Evolutionary conservation across 2,888 invertebrate genomes (phyloP).

Genomic region (Ypsolopha sequella): DNA sequence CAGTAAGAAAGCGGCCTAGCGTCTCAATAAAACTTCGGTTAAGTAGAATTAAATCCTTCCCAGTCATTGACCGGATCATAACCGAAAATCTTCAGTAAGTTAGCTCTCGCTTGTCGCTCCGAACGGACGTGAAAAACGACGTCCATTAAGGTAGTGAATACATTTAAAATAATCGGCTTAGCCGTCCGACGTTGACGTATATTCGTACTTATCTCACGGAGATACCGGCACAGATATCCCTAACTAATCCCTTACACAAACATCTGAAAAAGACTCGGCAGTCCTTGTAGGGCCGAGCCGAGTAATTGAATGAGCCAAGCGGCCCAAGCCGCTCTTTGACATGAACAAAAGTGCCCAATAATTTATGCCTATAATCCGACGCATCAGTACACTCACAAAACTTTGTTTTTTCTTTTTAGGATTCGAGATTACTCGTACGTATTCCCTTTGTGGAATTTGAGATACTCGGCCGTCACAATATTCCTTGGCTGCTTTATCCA

Average conservation of each 20-base stretch:
- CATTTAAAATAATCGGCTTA: conserved; percentile 72
- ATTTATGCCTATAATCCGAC: conserved; percentile 70
- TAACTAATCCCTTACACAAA: conserved; percentile 67
- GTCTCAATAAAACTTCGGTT: conserved; percentile 51
- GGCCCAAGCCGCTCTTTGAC: conserved; percentile 49
- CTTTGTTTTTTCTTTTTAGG: conserved; percentile 48
- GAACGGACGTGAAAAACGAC: conserved; percentile 63
- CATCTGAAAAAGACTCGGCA: conserved; percentile 66
- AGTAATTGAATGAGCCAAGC: conserved; percentile 61
- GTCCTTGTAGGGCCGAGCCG: conserved; percentile 58
- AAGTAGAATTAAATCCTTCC: conserved; percentile 45
- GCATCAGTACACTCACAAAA: conserved; percentile 31
- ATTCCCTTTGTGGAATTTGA: conserved; percentile 44
- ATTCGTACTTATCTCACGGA: conserved; percentile 69
- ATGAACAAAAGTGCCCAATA: conserved; percentile 67
- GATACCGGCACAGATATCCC: conserved; percentile 68
- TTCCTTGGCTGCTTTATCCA: conserved; percentile 41
- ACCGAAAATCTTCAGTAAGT: conserved; percentile 66
- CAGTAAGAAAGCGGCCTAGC: conserved; percentile 16
- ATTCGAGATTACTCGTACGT: conserved; percentile 32
- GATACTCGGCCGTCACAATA: conserved; percentile 63
- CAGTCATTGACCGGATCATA: conserved; percentile 69
- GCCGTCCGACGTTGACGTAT: conserved; percentile 70
- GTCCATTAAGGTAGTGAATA: conserved; percentile 71
- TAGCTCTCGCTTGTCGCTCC: conserved; percentile 38